These are phyloP conservation scores for Epinotia brunnichana DNA, from an alignment of 2,888 invertebrate genomes.

Conservation along the genomic window DNA sequence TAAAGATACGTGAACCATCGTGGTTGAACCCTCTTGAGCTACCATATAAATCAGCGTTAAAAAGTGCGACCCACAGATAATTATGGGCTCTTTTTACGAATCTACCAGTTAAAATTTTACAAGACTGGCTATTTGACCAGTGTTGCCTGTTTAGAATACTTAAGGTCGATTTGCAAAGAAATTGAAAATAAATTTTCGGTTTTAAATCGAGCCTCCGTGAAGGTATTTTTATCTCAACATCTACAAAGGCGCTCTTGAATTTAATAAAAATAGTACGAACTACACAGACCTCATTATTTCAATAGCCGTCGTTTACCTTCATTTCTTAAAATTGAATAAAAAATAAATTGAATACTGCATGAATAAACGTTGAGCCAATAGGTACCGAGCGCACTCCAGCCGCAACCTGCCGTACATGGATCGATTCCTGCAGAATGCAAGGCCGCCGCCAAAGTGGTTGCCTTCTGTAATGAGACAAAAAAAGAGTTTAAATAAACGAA, in stretches of 20 bases:
- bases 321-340: neutral
- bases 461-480: constrained; percentile 28
- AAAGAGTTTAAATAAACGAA: constrained; percentile 9
- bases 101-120: too few relatives aligned
- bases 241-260: neutral
- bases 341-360: neutral
- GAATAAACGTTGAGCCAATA: neutral
- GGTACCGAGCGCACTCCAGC: neutral
- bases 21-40: too few relatives aligned
- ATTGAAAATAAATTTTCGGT: too few relatives aligned
- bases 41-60: too few relatives aligned
- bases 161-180: too few relatives aligned
- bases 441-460: constrained; percentile 23
- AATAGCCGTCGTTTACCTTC: constrained; percentile 1
- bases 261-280: neutral
- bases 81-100: too few relatives aligned
- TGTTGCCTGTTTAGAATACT: too few relatives aligned
- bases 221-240: too few relatives aligned
- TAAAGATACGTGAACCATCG: too few relatives aligned
- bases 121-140: too few relatives aligned
- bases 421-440: constrained; percentile 26
- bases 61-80: too few relatives aligned
- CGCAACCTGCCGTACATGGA: constrained; percentile 17
- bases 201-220: too few relatives aligned
- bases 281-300: constrained; percentile 1